Conservation (phyloP, 1,140 invertebrate genomes). For the Oedothorax gibbosus region DNA sequence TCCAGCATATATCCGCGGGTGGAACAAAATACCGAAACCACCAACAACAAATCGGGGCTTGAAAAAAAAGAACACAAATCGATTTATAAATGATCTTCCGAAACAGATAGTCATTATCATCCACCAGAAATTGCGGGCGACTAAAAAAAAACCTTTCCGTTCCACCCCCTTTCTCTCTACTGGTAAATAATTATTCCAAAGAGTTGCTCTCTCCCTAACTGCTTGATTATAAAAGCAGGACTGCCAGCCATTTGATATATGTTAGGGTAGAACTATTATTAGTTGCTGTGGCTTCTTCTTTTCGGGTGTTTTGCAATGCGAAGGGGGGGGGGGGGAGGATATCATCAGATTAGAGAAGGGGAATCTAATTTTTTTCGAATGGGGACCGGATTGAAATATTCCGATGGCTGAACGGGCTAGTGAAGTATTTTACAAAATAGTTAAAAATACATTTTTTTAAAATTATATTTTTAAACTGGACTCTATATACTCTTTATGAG, state of each 20-base stretch:
- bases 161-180: slow-evolving; percentile 18
- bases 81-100: slow-evolving; percentile 49
- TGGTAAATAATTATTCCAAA: slow-evolving; percentile 49
- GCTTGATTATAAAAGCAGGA: slow-evolving; percentile 45
- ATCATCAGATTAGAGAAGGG: too few relatives aligned
- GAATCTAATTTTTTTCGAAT: too few relatives aligned
- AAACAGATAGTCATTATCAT: slow-evolving; percentile 43
- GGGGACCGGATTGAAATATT: too few relatives aligned
- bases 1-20: slow-evolving; percentile 9
- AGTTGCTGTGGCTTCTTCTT: background rate
- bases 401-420: too few relatives aligned
- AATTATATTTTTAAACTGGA: too few relatives aligned
- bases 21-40: slow-evolving; percentile 13
- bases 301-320: too few relatives aligned
- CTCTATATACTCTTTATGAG: too few relatives aligned
- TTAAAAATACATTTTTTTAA: too few relatives aligned
- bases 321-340: too few relatives aligned
- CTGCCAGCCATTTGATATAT: slow-evolving; percentile 50
- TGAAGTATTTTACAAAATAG: too few relatives aligned
- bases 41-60: slow-evolving; percentile 17
- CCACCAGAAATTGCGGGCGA: slow-evolving; percentile 31
- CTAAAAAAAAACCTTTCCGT: slow-evolving; percentile 10
- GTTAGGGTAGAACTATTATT: slow-evolving; percentile 43
- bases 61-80: slow-evolving; percentile 23
- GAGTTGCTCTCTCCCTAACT: slow-evolving; percentile 30